Evolutionary conservation across 2,888 invertebrate genomes (phyloP).

Genomic region (Rhamnusium bicolor): DNA sequence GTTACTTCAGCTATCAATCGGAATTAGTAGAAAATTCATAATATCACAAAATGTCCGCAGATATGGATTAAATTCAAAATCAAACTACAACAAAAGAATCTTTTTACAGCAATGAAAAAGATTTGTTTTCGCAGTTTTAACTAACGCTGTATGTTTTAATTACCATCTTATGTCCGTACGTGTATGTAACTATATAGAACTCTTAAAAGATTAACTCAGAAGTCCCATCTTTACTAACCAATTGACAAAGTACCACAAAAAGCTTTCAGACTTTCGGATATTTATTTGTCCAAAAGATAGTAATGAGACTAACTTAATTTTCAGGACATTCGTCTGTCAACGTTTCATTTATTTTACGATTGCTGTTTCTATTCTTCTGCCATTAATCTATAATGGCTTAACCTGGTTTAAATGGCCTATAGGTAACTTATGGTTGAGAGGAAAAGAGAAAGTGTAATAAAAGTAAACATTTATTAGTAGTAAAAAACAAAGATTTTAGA

Average conservation of each 20-base stretch:
- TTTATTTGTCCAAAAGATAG: neutral
- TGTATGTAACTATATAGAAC: neutral
- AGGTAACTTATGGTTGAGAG: neutral
- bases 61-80: too few relatives aligned
- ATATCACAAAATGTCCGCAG: too few relatives aligned
- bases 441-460: too few relatives aligned
- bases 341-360: neutral
- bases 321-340: neutral
- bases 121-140: too few relatives aligned
- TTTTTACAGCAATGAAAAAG: too few relatives aligned
- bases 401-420: neutral
- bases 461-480: too few relatives aligned
- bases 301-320: neutral
- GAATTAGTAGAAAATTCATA: too few relatives aligned
- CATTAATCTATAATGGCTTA: conserved; percentile 2
- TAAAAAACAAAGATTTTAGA: too few relatives aligned
- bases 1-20: too few relatives aligned
- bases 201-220: neutral
- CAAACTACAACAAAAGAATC: too few relatives aligned
- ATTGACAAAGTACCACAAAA: neutral
- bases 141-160: too few relatives aligned
- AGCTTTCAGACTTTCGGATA: neutral
- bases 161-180: neutral
- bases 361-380: neutral
- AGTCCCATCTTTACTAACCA: neutral